phyloP scores from a whole-genome alignment of 2,113 vertebrate species.

The Microtus montanus region DNA sequence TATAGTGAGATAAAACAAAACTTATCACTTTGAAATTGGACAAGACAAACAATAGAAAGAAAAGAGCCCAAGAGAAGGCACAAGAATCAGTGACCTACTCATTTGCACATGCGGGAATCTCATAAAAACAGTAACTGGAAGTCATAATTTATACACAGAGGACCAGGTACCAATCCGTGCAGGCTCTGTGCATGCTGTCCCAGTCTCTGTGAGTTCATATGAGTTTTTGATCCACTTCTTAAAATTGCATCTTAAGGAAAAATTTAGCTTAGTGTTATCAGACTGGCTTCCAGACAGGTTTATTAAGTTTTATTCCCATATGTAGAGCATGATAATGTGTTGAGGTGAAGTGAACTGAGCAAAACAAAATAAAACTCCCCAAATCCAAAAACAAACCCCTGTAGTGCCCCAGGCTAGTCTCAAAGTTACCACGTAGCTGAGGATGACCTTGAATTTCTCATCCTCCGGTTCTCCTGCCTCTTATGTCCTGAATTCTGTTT shows the following conservation, averaged over 20 bases:
- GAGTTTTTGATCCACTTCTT: neutral
- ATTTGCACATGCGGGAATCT: neutral
- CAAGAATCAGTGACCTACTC: neutral
- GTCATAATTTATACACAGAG: neutral
- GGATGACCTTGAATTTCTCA: neutral
- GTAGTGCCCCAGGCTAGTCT: neutral
- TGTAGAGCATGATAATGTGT: neutral
- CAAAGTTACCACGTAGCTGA: neutral
- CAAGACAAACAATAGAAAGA: neutral
- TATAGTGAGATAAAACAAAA: neutral
- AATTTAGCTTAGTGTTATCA: neutral
- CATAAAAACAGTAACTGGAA: no score
- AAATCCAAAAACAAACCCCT: neutral
- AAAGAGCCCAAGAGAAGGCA: neutral
- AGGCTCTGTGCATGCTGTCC: neutral
- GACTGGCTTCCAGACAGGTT: slow-evolving; percentile 24
- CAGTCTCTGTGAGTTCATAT: neutral
- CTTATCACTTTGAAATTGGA: neutral
- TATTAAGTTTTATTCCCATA: slow-evolving; percentile 30
- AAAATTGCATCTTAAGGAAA: slow-evolving; percentile 5
- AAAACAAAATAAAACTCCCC: neutral
- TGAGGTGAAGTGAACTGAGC: neutral
- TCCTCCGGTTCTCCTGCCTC: no score
- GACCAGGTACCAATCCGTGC: neutral
- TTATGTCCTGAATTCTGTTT: neutral